These are phyloP conservation scores for Pitta sordida DNA, from an alignment of 2,113 vertebrate species.

Conservation along the genomic window DNA sequence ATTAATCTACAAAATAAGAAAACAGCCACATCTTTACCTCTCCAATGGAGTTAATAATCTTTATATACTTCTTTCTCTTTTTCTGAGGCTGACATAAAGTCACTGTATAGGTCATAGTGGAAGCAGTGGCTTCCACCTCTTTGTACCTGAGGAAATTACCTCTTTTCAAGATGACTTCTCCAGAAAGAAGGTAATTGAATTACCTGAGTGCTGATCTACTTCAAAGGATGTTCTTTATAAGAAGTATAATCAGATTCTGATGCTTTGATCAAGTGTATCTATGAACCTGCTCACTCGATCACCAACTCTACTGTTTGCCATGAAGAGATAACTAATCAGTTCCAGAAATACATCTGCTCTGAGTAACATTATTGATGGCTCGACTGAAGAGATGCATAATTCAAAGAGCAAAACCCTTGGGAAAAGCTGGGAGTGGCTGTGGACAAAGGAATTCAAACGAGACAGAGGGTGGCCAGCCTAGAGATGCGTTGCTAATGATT, in stretches of 20 bases:
- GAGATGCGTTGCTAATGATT: not conserved
- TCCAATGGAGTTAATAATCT: not conserved
- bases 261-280: conserved; percentile 52
- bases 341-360: conserved; percentile 72
- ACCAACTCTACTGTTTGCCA: conserved; percentile 35
- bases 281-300: conserved; percentile 53
- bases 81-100: conserved; percentile 12
- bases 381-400: conserved; percentile 32
- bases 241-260: conserved; percentile 71
- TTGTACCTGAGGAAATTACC: conserved; percentile 71
- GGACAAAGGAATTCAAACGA: not conserved
- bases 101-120: conserved; percentile 59
- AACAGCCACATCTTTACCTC: not conserved
- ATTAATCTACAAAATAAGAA: not conserved
- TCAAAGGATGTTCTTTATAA: conserved; percentile 69
- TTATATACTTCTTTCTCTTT: not conserved
- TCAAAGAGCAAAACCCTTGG: not conserved
- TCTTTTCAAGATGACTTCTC: conserved; percentile 60
- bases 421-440: not conserved
- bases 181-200: conserved; percentile 63
- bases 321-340: conserved; percentile 65
- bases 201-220: conserved; percentile 67
- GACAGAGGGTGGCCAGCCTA: not conserved
- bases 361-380: conserved; percentile 53
- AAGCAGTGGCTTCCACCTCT: conserved; percentile 50